Conservation (phyloP, 2,113 vertebrate species). For the Vulpes lagopus region DNA sequence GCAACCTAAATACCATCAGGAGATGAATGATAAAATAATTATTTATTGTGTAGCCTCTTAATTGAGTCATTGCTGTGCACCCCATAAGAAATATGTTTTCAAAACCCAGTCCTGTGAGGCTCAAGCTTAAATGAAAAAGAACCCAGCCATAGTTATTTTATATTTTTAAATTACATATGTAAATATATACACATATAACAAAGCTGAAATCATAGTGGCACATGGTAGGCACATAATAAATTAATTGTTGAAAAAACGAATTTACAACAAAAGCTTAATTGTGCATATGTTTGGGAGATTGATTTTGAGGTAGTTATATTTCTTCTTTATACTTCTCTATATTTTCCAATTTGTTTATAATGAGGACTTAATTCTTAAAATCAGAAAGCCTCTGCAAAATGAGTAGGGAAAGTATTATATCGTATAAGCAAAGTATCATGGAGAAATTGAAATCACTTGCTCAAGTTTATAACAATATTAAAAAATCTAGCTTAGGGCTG, state of each 20-base stretch:
- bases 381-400: neutral
- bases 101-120: neutral
- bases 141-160: neutral
- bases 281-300: neutral
- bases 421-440: neutral
- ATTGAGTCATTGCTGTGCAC: neutral
- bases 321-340: neutral
- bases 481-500: neutral
- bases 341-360: neutral
- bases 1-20: neutral
- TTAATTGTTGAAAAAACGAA: neutral
- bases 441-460: neutral
- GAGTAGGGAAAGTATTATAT: neutral
- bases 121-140: neutral
- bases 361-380: slow-evolving; percentile 1
- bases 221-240: neutral
- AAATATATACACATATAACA: neutral
- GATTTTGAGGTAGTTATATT: neutral
- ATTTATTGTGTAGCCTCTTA: neutral
- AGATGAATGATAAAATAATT: neutral
- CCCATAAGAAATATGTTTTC: neutral
- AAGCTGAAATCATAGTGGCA: neutral
- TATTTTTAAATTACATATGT: neutral
- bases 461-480: neutral
- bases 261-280: slow-evolving; percentile 6